These are phyloP conservation scores for Augochlora pura DNA, from an alignment of 1,140 invertebrate species.

Conservation along the genomic window DNA sequence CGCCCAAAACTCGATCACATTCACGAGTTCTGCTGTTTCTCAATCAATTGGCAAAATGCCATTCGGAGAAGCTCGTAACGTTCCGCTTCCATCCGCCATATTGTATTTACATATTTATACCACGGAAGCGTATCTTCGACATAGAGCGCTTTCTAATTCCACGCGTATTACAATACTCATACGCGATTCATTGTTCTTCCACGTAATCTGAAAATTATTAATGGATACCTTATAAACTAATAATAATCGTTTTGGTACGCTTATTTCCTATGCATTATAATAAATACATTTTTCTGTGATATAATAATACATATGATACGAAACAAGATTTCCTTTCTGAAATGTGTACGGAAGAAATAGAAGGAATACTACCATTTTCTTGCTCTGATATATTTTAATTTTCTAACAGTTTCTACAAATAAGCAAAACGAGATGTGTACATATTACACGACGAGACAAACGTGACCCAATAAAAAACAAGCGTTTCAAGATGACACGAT, in stretches of 20 bases:
- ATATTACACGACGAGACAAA: neutral
- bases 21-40: conserved; percentile 16
- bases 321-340: neutral
- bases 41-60: conserved; percentile 43
- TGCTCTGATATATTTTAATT: neutral
- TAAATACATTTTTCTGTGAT: neutral
- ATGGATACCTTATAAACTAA: neutral
- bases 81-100: conserved; percentile 63
- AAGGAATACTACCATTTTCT: too few species aligned
- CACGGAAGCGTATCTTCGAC: conserved; percentile 27
- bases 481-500: neutral
- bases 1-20: conserved; percentile 3
- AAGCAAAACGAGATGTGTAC: neutral
- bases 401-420: too few species aligned
- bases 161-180: too few species aligned
- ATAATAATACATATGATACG: neutral
- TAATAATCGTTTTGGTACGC: neutral
- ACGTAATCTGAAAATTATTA: neutral
- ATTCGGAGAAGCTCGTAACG: conserved; percentile 44
- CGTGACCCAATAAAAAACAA: neutral
- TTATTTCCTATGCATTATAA: too few species aligned
- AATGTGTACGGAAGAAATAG: neutral
- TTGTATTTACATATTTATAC: conserved; percentile 67
- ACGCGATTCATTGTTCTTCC: too few species aligned
- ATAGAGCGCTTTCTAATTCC: conserved; percentile 35